Base-by-base conservation (phyloP, 2,888 invertebrate genomes). In the Eupithecia subfuscata region DNA sequence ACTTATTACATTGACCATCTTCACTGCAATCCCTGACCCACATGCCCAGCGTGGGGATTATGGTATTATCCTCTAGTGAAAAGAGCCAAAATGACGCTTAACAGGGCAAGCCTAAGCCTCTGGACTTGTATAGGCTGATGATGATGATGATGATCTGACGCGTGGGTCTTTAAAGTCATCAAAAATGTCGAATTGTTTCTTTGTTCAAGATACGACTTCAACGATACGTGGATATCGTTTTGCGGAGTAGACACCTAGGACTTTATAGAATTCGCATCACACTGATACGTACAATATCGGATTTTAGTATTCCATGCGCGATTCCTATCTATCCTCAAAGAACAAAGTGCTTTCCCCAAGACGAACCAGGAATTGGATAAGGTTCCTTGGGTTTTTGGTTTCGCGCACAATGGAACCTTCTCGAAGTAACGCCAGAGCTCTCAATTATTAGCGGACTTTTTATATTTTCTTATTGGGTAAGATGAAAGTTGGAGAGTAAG, bases 341-440 rank as follows among this genome's bases (percentile, higher is more conserved):
- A 90, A 91, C 90, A 91, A 91, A 90, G 89, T 90, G 89, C 85
- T 85, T 84, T 84, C 82, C 81, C 82, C 64, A 83, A 84, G 85
- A 87, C 85, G 83, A 82, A 87, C 85, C 82, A 86, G 81, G 87
- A 89, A 90, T 88, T 87, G 85, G 87, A 87, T 86, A 87, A 85
- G 84, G 87, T 86, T 83, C 74, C 80, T 78, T 77, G 80, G 81
- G 81, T 82, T 86, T 89, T 88, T 86, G 85, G 85, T 83, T 84
- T 81, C 80, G 83, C 81, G 84, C 0, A 86, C 85, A 87, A 85
- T 87, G 68, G 85, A 84, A 88, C 87, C 84, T 85, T 85, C 78
- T 82, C 84, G 81, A 81, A 85, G 81, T 87, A 86, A 87, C 81
- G 84, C 82, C 83, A 78, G 82, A 84, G 83, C 80, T 83, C 84